Percentiles rank a stretch among this genome's conserved stretches.
These are phyloP conservation scores for Pyrrhia umbra DNA, from an alignment of 2,888 invertebrate genomes.

Conservation along the genomic window DNA sequence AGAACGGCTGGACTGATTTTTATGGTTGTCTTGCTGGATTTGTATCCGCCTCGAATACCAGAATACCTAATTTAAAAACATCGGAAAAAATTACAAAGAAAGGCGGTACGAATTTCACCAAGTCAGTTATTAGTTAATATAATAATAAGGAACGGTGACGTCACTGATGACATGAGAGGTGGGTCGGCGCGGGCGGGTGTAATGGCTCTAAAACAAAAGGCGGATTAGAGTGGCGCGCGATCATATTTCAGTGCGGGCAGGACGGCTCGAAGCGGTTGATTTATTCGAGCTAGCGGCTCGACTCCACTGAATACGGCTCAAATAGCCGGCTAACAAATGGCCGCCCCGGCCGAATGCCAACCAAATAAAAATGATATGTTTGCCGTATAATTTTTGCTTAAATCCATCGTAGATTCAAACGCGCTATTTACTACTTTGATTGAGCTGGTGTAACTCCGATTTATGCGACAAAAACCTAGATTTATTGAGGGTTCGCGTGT, in stretches of 20 bases:
- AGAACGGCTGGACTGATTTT: no score
- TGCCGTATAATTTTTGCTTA: slow-evolving; percentile 66
- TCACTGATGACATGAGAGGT: slow-evolving; percentile 44
- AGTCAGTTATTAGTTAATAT: slow-evolving; percentile 7
- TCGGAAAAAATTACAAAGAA: no score
- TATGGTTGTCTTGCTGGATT: no score
- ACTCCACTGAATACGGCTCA: slow-evolving; percentile 68
- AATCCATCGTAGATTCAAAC: slow-evolving; percentile 63
- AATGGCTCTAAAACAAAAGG: slow-evolving; percentile 63
- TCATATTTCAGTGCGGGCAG: slow-evolving; percentile 67
- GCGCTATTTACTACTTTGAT: slow-evolving; percentile 67
- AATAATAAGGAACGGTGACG: slow-evolving; percentile 23
- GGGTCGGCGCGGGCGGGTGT: slow-evolving; percentile 27
- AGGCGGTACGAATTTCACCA: no score
- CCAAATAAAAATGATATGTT: slow-evolving; percentile 78
- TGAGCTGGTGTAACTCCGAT: slow-evolving; percentile 62
- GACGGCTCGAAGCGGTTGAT: slow-evolving; percentile 69
- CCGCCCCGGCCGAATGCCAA: slow-evolving; percentile 64
- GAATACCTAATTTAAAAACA: no score
- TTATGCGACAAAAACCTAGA: slow-evolving; percentile 53
- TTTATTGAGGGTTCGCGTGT: slow-evolving; percentile 39
- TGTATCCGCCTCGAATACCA: no score
- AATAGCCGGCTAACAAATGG: slow-evolving; percentile 72
- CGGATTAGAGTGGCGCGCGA: slow-evolving; percentile 65
- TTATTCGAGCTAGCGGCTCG: slow-evolving; percentile 66